Base-by-base conservation (phyloP, 2,888 invertebrate genomes). In the Steinernema carpocapsae region DNA sequence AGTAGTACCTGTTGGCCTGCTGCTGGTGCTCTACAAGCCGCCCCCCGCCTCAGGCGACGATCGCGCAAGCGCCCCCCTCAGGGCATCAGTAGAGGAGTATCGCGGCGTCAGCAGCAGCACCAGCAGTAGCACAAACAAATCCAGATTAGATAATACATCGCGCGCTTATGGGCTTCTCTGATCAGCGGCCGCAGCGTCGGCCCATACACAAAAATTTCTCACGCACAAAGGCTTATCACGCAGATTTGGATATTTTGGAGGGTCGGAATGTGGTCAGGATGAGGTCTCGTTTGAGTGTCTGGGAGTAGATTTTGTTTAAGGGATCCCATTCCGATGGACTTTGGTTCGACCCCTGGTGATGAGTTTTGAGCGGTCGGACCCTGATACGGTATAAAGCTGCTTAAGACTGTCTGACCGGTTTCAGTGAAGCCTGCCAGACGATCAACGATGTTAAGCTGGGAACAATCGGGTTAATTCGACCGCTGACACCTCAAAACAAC, bases 31-130 rank as follows among this genome's bases (percentile, higher is more conserved):
- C 37, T 37, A 48, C n/a, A 48, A 48, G 48, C 48, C 64, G 64
- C 64, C 64, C 64, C 64, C 64, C 32, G 64, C 64, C 64, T 64
- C 64, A 26, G 64, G 64, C 64, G 64, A 64, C 19, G 48, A 48
- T 48, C 48, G 48, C 48, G 48, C 48, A 48, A 48, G 48, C 48
- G 48, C 48, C 48, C 48, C 48, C 64, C 64, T 64, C 26, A 64
- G 26, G 64, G 64, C 64, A 37, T 37, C 7, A 64, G 29, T 32
- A 64, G 64, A 26, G 29, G 29, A 26, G 29, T 17, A 64, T 64
- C 29, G 64, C 64, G 64, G 3, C 37, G 10, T n/a, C 64, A 64
- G 64, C 26, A 32, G 64, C 22, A 64, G 64, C 22, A 64, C 32
- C 64, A 37, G 37, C 37, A 37, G 37, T 37, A 37, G 37, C 37